These are phyloP conservation scores for Amiota mariae DNA, from an alignment of 2,888 invertebrate species.

Conservation along the genomic window DNA sequence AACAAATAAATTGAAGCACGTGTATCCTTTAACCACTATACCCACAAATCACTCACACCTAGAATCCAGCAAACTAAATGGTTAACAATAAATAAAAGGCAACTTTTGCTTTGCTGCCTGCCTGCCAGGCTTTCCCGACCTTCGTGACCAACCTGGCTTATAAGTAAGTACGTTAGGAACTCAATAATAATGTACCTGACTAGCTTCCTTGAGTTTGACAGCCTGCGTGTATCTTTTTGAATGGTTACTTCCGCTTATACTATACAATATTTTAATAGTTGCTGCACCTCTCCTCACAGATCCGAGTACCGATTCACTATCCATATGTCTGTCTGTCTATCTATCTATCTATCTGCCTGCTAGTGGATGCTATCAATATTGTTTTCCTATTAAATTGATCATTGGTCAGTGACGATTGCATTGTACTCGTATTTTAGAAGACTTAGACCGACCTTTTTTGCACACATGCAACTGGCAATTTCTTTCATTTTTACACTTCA, in stretches of 20 bases:
- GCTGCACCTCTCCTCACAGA: not conserved
- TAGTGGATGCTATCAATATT: constrained; percentile 67
- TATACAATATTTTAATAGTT: constrained; percentile 33
- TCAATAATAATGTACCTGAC: no score
- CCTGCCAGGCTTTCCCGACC: no score
- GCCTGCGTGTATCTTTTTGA: constrained; percentile 28
- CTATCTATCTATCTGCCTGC: not conserved
- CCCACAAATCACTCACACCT: not conserved
- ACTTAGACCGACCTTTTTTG: constrained; percentile 33
- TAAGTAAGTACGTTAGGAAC: no score
- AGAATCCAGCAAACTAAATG: not conserved
- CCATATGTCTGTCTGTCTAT: not conserved
- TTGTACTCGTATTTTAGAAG: constrained; percentile 7
- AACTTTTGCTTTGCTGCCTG: no score
- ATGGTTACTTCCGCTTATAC: constrained; percentile 24
- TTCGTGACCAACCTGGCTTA: no score
- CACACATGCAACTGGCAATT: no score
- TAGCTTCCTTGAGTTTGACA: constrained; percentile 38
- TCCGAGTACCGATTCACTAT: no score
- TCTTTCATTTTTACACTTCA: no score
- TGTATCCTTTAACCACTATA: not conserved
- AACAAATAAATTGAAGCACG: constrained; percentile 23
- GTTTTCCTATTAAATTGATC: constrained; percentile 74
- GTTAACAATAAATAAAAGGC: not conserved
- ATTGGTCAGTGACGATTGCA: constrained; percentile 68